phyloP scores from a whole-genome alignment of 2,888 invertebrate genomes.

The Lasioglossum calceatum region DNA sequence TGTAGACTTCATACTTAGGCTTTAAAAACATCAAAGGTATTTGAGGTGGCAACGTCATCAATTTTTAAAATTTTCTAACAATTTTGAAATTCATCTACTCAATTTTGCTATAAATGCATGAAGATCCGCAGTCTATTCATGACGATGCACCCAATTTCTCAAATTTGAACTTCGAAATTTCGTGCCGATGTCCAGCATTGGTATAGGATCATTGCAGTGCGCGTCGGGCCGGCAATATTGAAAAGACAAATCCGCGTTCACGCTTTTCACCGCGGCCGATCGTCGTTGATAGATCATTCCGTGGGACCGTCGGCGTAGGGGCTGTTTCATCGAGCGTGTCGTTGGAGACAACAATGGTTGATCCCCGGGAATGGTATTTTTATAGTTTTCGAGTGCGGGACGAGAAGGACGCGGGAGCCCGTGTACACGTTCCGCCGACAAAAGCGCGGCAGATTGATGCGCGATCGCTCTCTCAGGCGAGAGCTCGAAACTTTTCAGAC shows the following conservation, averaged over 20 bases:
- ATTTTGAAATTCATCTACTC: too few species aligned
- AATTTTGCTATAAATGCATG: too few species aligned
- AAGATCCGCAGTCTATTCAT: too few species aligned
- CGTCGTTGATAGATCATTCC: slow-evolving; percentile 60
- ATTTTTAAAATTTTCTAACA: too few species aligned
- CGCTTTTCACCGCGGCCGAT: slow-evolving; percentile 39
- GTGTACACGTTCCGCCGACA: slow-evolving; percentile 58
- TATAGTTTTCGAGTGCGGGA: slow-evolving; percentile 62
- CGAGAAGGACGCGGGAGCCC: slow-evolving; percentile 30
- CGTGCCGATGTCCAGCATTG: background rate
- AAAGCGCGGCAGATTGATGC: slow-evolving; percentile 72
- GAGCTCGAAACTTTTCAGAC: slow-evolving; percentile 67
- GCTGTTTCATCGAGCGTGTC: slow-evolving; percentile 53
- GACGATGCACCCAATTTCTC: background rate
- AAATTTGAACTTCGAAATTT: background rate
- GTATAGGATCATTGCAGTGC: background rate
- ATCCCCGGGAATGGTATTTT: slow-evolving; percentile 69
- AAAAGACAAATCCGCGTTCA: slow-evolving; percentile 47
- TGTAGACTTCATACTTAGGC: too few species aligned
- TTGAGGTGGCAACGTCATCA: too few species aligned
- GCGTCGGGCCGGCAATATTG: slow-evolving; percentile 18
- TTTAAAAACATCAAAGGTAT: too few species aligned
- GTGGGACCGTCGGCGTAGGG: slow-evolving; percentile 8
- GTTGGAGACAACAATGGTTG: slow-evolving; percentile 64
- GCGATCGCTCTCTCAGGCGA: slow-evolving; percentile 66